Evolutionary conservation across 2,797 vertebrate genomes (phyloP).

Genomic region (Okamejei kenojei): DNA sequence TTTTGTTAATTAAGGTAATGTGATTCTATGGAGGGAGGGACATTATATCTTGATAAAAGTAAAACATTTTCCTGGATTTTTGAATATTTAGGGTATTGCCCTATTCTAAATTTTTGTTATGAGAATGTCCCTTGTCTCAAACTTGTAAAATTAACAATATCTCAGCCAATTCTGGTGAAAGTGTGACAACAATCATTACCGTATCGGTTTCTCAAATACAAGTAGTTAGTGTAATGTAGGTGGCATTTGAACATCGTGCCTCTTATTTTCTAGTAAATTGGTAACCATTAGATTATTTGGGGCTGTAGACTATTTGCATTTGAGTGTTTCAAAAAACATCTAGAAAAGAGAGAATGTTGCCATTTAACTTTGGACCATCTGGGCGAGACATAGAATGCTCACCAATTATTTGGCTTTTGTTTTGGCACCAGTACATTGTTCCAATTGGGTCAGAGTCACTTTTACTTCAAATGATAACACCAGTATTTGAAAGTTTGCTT

Average conservation of each 20-base stretch:
- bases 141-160: too few relatives aligned
- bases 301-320: neutral
- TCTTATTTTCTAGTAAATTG: neutral
- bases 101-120: too few relatives aligned
- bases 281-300: constrained; percentile 12
- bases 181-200: too few relatives aligned
- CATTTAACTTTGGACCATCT: neutral
- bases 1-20: too few relatives aligned
- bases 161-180: too few relatives aligned
- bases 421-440: neutral
- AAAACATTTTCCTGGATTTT: too few relatives aligned
- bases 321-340: neutral
- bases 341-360: neutral
- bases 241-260: neutral
- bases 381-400: neutral
- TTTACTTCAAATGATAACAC: neutral
- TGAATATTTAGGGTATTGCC: too few relatives aligned
- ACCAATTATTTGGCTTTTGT: neutral
- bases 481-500: neutral
- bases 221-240: neutral
- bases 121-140: too few relatives aligned
- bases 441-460: neutral
- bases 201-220: too few relatives aligned
- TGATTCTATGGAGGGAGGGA: too few relatives aligned
- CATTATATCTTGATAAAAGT: too few relatives aligned